These are phyloP conservation scores for Gari tellinella DNA, from an alignment of 2,888 invertebrate species.

Conservation along the genomic window DNA sequence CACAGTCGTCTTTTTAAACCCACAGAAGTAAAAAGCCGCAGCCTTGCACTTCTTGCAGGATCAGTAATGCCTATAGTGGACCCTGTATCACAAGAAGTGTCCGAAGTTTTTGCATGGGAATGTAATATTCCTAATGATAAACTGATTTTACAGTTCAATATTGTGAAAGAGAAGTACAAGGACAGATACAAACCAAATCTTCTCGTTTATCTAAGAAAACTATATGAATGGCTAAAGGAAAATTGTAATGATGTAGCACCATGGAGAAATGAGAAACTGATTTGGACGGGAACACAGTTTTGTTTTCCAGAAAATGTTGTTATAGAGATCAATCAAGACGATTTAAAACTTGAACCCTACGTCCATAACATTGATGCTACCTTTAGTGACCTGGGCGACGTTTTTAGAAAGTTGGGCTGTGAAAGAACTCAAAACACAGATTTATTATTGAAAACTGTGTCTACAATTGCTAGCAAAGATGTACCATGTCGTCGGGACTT, in stretches of 20 bases:
- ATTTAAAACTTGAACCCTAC: constrained; percentile 52
- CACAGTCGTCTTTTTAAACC: constrained; percentile 22
- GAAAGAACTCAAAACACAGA: constrained; percentile 21
- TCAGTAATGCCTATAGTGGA: constrained; percentile 34
- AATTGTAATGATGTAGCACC: neutral
- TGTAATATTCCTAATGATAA: constrained; percentile 8
- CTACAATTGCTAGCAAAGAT: constrained; percentile 12
- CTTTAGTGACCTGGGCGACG: constrained; percentile 19
- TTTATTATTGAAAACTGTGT: constrained; percentile 26
- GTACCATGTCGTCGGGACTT: constrained; percentile 28
- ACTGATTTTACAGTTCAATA: constrained; percentile 38
- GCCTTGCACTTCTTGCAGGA: constrained; percentile 32
- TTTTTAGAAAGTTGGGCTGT: constrained; percentile 48
- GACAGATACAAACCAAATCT: constrained; percentile 23
- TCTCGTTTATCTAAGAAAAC: constrained; percentile 22
- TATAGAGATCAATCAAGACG: constrained; percentile 9
- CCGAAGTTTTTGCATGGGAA: constrained; percentile 18
- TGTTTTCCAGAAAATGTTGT: constrained; percentile 19
- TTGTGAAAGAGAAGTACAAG: constrained; percentile 25
- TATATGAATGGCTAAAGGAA: constrained; percentile 4
- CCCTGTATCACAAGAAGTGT: neutral
- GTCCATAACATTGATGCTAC: constrained; percentile 45
- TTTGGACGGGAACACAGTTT: constrained; percentile 61
- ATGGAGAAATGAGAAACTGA: constrained; percentile 1
- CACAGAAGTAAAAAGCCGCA: constrained; percentile 16